These are phyloP conservation scores for Moxostoma hubbsi DNA, from an alignment of 2,797 vertebrate genomes.

Conservation along the genomic window DNA sequence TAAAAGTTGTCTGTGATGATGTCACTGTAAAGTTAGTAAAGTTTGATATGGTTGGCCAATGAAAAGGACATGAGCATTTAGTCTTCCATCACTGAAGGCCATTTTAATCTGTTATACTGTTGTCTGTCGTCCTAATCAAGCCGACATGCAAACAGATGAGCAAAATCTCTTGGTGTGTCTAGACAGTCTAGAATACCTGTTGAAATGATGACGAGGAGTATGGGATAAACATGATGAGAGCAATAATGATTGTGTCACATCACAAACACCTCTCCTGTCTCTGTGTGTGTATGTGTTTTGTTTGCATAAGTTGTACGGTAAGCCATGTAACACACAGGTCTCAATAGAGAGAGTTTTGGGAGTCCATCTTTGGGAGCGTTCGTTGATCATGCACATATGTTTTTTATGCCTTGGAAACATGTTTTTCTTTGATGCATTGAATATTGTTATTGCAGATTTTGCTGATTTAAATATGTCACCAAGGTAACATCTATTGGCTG, in stretches of 20 bases:
- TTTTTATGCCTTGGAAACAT: background rate
- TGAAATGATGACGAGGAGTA: slow-evolving; percentile 50
- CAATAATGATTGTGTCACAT: slow-evolving; percentile 7
- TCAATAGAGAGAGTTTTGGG: background rate
- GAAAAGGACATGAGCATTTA: background rate
- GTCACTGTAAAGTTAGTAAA: slow-evolving; percentile 15
- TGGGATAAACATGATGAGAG: slow-evolving; percentile 13
- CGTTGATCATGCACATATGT: background rate
- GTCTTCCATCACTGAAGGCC: slow-evolving; percentile 48
- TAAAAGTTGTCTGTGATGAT: background rate
- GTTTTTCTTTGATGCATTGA: too few species aligned
- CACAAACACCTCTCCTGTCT: slow-evolving; percentile 18
- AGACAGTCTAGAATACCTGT: slow-evolving; percentile 51
- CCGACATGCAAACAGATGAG: slow-evolving; percentile 50
- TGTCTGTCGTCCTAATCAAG: slow-evolving; percentile 42
- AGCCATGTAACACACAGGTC: background rate
- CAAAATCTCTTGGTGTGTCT: slow-evolving; percentile 48
- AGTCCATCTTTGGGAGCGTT: background rate
- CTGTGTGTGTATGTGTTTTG: slow-evolving; percentile 5
- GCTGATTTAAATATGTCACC: too few species aligned
- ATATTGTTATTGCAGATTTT: too few species aligned
- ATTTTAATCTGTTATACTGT: slow-evolving; percentile 34
- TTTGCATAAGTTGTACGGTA: slow-evolving; percentile 24
- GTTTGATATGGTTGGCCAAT: background rate
- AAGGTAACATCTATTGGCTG: too few species aligned